phyloP scores from a whole-genome alignment of 2,888 invertebrate genomes.

The Ligdia adustata region DNA sequence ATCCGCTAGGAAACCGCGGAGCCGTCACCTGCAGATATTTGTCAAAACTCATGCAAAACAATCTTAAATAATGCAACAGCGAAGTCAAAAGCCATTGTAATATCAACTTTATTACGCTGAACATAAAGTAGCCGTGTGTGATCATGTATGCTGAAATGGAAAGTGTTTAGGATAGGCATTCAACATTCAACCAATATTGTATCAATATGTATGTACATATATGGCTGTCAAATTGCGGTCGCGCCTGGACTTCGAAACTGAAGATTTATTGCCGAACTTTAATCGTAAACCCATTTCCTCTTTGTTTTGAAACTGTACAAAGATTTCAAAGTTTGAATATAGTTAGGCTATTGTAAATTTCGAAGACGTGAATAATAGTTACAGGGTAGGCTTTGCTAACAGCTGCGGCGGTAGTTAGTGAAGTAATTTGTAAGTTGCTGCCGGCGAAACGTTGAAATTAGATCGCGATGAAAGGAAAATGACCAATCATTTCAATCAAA shows the following conservation, averaged over 20 bases:
- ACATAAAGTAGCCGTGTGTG: constrained; percentile 7
- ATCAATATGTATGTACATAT: constrained; percentile 73
- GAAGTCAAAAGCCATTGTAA: constrained; percentile 34
- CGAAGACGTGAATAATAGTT: constrained; percentile 19
- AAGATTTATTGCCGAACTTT: constrained; percentile 72
- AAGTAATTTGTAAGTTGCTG: constrained; percentile 17
- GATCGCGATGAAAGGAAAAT: constrained; percentile 33
- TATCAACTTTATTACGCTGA: constrained; percentile 38
- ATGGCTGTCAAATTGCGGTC: constrained; percentile 68
- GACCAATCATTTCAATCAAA: constrained; percentile 28
- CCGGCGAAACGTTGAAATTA: constrained; percentile 21
- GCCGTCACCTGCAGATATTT: constrained; percentile 81
- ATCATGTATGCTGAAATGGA: constrained; percentile 11
- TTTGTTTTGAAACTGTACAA: constrained; percentile 41
- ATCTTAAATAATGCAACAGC: constrained; percentile 38
- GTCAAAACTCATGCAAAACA: constrained; percentile 73
- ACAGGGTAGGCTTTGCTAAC: constrained; percentile 15
- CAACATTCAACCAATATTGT: constrained; percentile 61
- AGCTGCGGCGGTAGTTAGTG: constrained; percentile 19
- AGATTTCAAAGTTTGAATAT: constrained; percentile 34
- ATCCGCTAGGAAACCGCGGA: constrained; percentile 71
- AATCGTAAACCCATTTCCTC: constrained; percentile 55
- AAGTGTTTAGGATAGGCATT: constrained; percentile 12
- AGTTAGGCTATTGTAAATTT: constrained; percentile 16
- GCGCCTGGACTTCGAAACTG: constrained; percentile 55